A percentile compares a stretch with the other conserved stretches of the same genome.
Evolutionary conservation across 2,888 invertebrate species (phyloP).

Genomic region (Neoitamus cyanurus): DNA sequence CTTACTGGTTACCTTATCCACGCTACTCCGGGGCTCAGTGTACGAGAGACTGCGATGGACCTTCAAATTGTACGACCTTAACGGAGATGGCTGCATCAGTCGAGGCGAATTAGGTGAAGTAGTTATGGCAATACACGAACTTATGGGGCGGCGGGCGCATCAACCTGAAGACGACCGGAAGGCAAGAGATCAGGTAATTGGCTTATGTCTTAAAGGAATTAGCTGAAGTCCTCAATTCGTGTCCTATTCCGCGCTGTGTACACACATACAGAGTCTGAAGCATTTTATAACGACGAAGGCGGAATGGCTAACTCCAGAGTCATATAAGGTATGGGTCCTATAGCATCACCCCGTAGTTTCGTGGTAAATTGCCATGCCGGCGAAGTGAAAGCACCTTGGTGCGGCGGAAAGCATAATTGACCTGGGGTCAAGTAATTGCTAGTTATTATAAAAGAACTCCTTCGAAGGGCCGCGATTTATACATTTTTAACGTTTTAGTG

Average conservation of each 20-base stretch:
- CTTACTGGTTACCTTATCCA: slow-evolving; percentile 91
- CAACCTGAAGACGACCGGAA: slow-evolving; percentile 85
- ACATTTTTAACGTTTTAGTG: not conserved
- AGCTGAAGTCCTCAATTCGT: not conserved
- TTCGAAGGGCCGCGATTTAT: not conserved
- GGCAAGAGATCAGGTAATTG: slow-evolving; percentile 79
- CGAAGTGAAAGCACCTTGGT: not conserved
- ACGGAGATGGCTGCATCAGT: slow-evolving; percentile 95
- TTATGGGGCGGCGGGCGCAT: slow-evolving; percentile 82
- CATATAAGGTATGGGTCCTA: not conserved
- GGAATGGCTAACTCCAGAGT: not conserved
- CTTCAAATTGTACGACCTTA: slow-evolving; percentile 95
- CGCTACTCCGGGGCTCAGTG: slow-evolving; percentile 89
- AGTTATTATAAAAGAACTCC: not conserved
- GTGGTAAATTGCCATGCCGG: not conserved
- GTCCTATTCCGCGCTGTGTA: not conserved
- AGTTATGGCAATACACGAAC: slow-evolving; percentile 89
- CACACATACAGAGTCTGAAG: not conserved
- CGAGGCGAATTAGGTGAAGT: slow-evolving; percentile 90
- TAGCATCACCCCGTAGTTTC: not conserved
- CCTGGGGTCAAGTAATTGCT: not conserved
- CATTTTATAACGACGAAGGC: not conserved
- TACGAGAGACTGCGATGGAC: slow-evolving; percentile 97
- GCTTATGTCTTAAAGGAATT: not conserved
- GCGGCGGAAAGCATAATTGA: not conserved